Evolutionary conservation across 2,113 vertebrate species (phyloP).

Genomic region (Elanoides forficatus): DNA sequence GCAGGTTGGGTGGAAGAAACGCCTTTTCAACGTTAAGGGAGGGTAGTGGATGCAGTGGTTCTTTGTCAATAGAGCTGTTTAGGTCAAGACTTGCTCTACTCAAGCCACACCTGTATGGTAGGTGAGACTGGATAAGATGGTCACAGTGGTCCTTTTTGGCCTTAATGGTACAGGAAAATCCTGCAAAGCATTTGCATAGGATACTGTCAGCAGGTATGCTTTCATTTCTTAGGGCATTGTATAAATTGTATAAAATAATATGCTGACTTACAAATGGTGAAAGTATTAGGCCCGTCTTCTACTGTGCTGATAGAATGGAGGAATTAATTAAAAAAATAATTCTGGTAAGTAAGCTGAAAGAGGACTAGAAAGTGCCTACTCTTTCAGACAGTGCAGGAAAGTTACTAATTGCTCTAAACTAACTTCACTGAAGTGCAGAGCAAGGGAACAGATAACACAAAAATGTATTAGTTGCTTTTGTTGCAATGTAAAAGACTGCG

Average conservation of each 20-base stretch:
- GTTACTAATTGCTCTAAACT: constrained; percentile 12
- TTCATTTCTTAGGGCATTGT: not conserved
- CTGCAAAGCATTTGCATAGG: not conserved
- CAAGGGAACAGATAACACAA: constrained; percentile 41
- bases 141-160: not conserved
- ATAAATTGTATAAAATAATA: not conserved
- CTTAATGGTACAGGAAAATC: not conserved
- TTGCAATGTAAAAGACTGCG: not conserved
- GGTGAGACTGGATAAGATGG: not conserved
- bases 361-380: not conserved
- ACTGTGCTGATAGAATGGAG: constrained; percentile 21
- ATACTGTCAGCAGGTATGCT: not conserved
- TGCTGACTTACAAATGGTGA: not conserved
- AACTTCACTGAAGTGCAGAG: constrained; percentile 38
- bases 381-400: not conserved
- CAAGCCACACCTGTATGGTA: not conserved
- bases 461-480: constrained; percentile 41
- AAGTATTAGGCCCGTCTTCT: not conserved
- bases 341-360: constrained; percentile 27
- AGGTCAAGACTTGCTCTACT: not conserved
- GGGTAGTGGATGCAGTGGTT: not conserved
- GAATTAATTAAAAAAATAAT: constrained; percentile 46
- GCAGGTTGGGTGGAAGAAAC: not conserved
- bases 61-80: not conserved
- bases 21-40: not conserved